Evolutionary conservation across 2,888 invertebrate genomes (phyloP), one percentile per base, ranked within the genome.

Genomic region (Xanthostigma xanthostigma): DNA sequence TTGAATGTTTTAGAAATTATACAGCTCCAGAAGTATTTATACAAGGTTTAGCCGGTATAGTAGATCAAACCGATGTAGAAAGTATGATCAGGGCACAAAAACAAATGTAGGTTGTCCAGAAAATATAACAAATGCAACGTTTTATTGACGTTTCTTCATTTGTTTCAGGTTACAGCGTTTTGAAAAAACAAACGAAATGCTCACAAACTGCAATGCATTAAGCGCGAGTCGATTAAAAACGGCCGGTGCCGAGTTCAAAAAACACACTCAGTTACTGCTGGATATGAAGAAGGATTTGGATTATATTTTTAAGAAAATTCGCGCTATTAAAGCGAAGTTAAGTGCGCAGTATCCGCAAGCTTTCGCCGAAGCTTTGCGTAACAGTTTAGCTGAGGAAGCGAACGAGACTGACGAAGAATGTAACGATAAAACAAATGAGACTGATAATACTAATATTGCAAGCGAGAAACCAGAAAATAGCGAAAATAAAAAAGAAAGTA

Each of bases 171-270:
- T 97, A 33, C 89, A 91, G 60, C 76, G 96, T 48, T 98, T 96
- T 70, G 97, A 97, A 63, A 97, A 97, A 67, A 97, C 97, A 0
- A 98, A 97, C 62, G 97, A 98, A 71, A 98, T 97, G 97, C 70
- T 98, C 35, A 84, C 91, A 9, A 97, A 96, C 65, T 96, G 96
- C 64, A 95, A 95, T 66, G 86, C 90, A 13, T 67, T 98, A n/a
- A 92, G 95, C 1, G 82, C 87, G 3, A 84, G 84, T 53, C 77
- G 97, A 10, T 76, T 92, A 47, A 87, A 91, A 60, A 80, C 79
- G 14, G 92, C 94, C 0, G 82, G 80, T 9, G 79, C 79, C 0
- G 95, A 97, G 61, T 93, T 96, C 59, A 90, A 87, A 60, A 85
- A 84, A 56, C 94, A 96, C 62, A 91, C 91, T 0, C 82, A 84